phyloP scores from a whole-genome alignment of 1,140 invertebrate species.

The Drosophila pachea region DNA sequence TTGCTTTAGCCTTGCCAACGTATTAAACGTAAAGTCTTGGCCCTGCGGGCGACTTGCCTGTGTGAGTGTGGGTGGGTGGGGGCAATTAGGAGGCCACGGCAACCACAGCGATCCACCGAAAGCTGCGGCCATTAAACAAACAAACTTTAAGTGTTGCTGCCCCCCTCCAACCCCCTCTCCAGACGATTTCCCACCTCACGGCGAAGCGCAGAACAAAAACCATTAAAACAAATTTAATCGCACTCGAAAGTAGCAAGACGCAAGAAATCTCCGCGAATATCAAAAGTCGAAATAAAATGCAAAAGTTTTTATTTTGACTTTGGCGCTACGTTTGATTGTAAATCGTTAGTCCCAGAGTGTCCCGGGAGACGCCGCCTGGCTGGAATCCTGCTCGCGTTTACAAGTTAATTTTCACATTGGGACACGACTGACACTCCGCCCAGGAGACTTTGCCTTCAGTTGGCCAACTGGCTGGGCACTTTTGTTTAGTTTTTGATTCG shows the following conservation, averaged over 20 bases:
- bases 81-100: conserved; percentile 37
- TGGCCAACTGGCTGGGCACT: conserved; percentile 63
- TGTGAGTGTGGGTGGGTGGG: conserved; percentile 8
- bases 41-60: conserved; percentile 28
- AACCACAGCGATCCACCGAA: conserved; percentile 25
- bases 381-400: conserved; percentile 39
- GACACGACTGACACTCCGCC: conserved; percentile 59
- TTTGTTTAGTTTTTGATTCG: conserved; percentile 77
- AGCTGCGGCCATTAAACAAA: conserved; percentile 59
- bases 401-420: conserved; percentile 77
- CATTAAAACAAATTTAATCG: conserved; percentile 77
- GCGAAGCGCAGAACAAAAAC: conserved; percentile 57
- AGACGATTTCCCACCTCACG: not conserved
- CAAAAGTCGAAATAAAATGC: conserved; percentile 75
- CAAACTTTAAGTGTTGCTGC: conserved; percentile 63
- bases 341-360: conserved; percentile 56
- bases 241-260: conserved; percentile 54
- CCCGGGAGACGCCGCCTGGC: conserved; percentile 33
- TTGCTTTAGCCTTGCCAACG: not conserved
- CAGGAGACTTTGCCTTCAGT: not conserved
- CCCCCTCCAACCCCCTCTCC: not conserved
- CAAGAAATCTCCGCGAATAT: conserved; percentile 62
- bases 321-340: conserved; percentile 70
- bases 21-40: conserved; percentile 10
- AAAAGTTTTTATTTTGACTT: conserved; percentile 74